Evolutionary conservation across 2,888 invertebrate genomes (phyloP).

Genomic region (Lochmaea capreae): DNA sequence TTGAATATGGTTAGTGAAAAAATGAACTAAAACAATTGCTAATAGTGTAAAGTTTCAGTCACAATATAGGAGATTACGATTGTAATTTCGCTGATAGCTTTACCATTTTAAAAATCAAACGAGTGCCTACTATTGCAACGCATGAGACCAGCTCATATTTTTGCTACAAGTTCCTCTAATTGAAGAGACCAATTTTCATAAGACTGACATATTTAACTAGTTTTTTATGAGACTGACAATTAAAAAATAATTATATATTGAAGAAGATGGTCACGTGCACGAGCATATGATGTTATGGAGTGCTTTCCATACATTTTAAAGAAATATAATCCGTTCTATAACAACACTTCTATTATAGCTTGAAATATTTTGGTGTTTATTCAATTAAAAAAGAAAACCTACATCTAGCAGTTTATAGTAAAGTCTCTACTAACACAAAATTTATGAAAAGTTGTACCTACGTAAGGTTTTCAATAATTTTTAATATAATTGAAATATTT

Average conservation of each 20-base stretch:
- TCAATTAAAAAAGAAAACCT: too few relatives aligned
- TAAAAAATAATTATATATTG: slow-evolving; percentile 30
- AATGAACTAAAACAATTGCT: too few relatives aligned
- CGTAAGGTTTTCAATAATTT: too few relatives aligned
- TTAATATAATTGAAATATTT: too few relatives aligned
- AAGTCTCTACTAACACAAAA: too few relatives aligned
- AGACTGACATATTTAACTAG: slow-evolving; percentile 63
- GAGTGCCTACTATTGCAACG: slow-evolving; percentile 60
- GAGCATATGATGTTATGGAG: slow-evolving; percentile 23
- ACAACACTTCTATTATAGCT: too few relatives aligned
- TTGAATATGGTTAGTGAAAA: too few relatives aligned
- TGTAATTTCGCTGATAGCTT: slow-evolving; percentile 1
- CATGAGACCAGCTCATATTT: slow-evolving; percentile 56
- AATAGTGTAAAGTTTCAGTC: too few relatives aligned
- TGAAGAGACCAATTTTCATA: slow-evolving; percentile 61
- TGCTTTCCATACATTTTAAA: slow-evolving; percentile 18
- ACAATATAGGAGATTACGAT: not conserved
- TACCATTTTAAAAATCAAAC: slow-evolving; percentile 46
- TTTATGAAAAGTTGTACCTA: too few relatives aligned
- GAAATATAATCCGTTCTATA: not conserved
- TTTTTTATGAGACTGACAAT: slow-evolving; percentile 56
- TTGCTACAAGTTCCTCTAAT: slow-evolving; percentile 62
- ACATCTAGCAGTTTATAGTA: too few relatives aligned
- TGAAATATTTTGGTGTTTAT: too few relatives aligned
- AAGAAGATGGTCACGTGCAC: slow-evolving; percentile 39